Base-by-base conservation (phyloP, 2,797 vertebrate genomes). In the Pelobates cultripes region DNA sequence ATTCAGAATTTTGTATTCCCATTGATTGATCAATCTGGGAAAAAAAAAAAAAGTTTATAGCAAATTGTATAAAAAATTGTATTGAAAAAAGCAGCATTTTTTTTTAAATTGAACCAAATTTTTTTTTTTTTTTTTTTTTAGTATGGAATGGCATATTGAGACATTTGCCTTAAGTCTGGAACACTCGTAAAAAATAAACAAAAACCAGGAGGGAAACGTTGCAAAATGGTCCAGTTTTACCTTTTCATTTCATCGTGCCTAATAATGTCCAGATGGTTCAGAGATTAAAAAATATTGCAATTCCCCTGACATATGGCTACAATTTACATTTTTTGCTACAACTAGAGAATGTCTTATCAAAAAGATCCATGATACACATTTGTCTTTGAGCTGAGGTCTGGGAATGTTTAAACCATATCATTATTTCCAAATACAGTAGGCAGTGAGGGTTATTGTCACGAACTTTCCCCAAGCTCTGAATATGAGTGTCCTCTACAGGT, bases 271-370 rank as follows among this genome's bases (percentile, higher is more conserved):
- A 64, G 61, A 64, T 64, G 61, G 47, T 5, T 64, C 10, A 3
- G 2, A 4, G 10, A n/a, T 28, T 64, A 28, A 64, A 64, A 64
- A 64, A 17, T 64, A 72, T 17, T 17, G 70, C 28, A 41, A 14
- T 55, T 41, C 4, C 15, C 43, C 4, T 60, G 40, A 67, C 73
- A 69, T 64, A 61, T 70, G 79, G 79, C 79, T 70, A 28, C 67
- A 43, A 63, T 75, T 76, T 81, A 51, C 28, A 51, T 64, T 64
- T n/a, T 64, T 64, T 64, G 28, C 14, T 64, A 17, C 44, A 61
- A 45, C 9, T 40, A 53, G 8, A 79, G 51, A 73, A 63, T 57
- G 45, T 15, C 4, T 43, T n/a, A 42, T 57, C 45, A 60, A 73
- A 42, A 60, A 47, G 73, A 47, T 43, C 28, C 28, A 43, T 75